Conservation (phyloP, 1,140 invertebrate species). For the Ctenoplectra terminalis region DNA sequence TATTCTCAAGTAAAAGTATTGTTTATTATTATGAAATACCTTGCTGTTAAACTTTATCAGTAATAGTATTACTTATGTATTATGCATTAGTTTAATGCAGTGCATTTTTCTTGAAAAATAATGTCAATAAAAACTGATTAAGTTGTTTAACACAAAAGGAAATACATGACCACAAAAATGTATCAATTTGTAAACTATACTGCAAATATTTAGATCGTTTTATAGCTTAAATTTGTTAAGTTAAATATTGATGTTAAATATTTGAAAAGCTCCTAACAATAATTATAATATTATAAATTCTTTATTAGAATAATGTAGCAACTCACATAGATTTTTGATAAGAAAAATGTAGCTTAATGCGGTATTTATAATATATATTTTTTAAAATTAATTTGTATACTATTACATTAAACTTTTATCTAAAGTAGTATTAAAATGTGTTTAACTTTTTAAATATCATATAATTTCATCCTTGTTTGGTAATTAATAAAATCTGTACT, state of each 20-base stretch:
- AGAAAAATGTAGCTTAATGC: conserved; percentile 53
- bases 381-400: conserved; percentile 35
- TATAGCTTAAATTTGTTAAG: conserved; percentile 21
- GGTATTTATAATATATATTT: conserved; percentile 36
- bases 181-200: neutral
- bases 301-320: conserved; percentile 37
- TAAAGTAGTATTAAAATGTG: conserved; percentile 48
- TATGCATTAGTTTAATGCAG: neutral
- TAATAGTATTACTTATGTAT: neutral
- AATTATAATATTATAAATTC: conserved; percentile 15
- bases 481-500: conserved; percentile 55
- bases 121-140: neutral
- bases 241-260: conserved; percentile 27
- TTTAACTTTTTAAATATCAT: conserved; percentile 44
- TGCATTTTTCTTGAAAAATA: neutral
- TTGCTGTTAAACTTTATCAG: neutral
- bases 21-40: neutral
- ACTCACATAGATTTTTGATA: conserved; percentile 50
- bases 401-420: conserved; percentile 34
- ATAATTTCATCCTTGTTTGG: conserved; percentile 53
- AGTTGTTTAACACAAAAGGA: neutral
- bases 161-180: neutral
- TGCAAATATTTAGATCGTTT: conserved; percentile 26
- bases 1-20: neutral
- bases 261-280: neutral